Evolutionary conservation across 2,888 invertebrate species (phyloP), one percentile per base, ranked within the genome.

Genomic region (Pachycephus smyrnensis): DNA sequence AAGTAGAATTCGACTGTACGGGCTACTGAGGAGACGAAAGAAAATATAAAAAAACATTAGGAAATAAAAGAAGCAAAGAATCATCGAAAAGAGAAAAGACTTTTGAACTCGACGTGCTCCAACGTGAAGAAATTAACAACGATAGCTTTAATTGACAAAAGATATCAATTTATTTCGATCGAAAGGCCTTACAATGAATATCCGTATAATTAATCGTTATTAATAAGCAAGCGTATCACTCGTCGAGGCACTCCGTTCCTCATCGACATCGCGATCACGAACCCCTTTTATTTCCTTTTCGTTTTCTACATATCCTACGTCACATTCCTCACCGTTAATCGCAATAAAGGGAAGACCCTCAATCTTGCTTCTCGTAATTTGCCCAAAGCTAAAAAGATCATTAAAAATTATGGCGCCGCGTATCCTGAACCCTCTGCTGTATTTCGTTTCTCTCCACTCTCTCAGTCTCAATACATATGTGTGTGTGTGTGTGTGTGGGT

Each of bases 131-230:
- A 69, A 69, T 32, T 15, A 69, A 69, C 69, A 32, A 69, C 69
- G 30, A 69, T 69, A 12, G 30, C 40, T 84, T 84, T 82, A 87
- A 86, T 86, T 88, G 86, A 88, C 82, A 85, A 86, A 87, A 87
- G 84, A 80, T 79, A 88, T 86, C 84, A 85, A 85, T 87, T 86
- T 86, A 86, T 87, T 86, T 85, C 78, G 79, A 81, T 85, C 15
- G 86, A 88, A 87, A 83, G 80, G 79, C 82, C 86, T 86, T 88
- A 88, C 87, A 88, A 85, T 84, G 84, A 87, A 87, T 86, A 85
- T 81, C 77, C 76, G 80, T 84, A 81, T 83, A 85, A 86, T 83
- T 85, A 85, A 83, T 79, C 69, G 76, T 86, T 78, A 79, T 82
- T 84, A 82, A 83, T 84, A 83, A 86, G 85, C 82, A 86, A 88